A percentile compares a stretch with the other conserved stretches of the same genome.
phyloP scores from a whole-genome alignment of 2,888 invertebrate genomes.

The Uropetala carovei region DNA sequence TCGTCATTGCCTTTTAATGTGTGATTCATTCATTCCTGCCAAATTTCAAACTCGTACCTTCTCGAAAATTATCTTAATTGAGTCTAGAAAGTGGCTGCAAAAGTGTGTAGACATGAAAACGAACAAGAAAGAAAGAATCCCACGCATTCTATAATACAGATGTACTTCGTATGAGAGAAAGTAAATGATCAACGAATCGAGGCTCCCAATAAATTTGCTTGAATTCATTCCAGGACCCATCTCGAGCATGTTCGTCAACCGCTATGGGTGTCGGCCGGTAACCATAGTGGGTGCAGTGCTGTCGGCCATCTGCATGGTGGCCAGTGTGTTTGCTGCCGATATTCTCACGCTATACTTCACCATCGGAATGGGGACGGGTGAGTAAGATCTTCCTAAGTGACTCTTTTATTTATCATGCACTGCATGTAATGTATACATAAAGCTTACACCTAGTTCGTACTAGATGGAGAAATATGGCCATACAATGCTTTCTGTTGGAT shows the following conservation, averaged over 20 bases:
- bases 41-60: too few species aligned
- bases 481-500: constrained; percentile 1
- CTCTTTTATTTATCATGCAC: neutral
- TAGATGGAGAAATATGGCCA: neutral
- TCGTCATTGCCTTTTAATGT: too few species aligned
- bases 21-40: too few species aligned
- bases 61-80: too few species aligned
- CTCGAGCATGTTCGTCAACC: constrained; percentile 95
- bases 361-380: constrained; percentile 93
- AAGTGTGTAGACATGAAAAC: too few species aligned
- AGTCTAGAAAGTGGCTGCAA: too few species aligned
- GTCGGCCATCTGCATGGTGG: constrained; percentile 85
- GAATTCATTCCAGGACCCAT: constrained; percentile 87
- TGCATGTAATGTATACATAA: constrained; percentile 30
- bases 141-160: too few species aligned
- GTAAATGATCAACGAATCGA: too few species aligned
- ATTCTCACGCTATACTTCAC: constrained; percentile 91
- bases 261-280: constrained; percentile 93
- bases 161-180: too few species aligned
- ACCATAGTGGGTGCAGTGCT: constrained; percentile 92
- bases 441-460: neutral
- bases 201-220: too few species aligned
- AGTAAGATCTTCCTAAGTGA: constrained; percentile 67
- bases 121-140: too few species aligned
- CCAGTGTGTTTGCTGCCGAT: constrained; percentile 89